A percentile compares a stretch with the other conserved stretches of the same genome.
Conservation (phyloP, 2,113 vertebrate genomes). For the Erythrocercus mccallii region DNA sequence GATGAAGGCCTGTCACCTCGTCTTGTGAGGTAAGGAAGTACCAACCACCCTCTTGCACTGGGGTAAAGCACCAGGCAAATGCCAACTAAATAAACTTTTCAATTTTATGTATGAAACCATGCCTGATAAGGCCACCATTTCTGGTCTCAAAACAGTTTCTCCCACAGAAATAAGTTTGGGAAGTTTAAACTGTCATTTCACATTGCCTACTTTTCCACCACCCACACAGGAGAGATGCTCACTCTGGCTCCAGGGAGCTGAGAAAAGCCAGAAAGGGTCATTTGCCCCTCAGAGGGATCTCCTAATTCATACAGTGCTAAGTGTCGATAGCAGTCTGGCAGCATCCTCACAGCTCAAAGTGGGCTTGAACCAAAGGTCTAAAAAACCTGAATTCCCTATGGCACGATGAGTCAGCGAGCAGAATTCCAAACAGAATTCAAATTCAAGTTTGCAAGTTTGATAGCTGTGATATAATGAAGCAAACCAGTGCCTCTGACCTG, state of each 20-base stretch:
- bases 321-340: neutral
- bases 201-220: neutral
- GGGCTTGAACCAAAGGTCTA: neutral
- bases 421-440: neutral
- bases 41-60: neutral
- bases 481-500: neutral
- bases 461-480: neutral
- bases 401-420: neutral
- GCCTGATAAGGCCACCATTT: neutral
- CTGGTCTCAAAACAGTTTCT: neutral
- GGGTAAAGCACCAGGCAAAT: neutral
- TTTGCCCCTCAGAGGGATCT: neutral
- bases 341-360: neutral
- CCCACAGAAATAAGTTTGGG: neutral
- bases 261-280: neutral
- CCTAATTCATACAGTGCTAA: neutral
- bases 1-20: neutral
- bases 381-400: neutral
- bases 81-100: slow-evolving; percentile 6
- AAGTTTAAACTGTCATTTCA: neutral
- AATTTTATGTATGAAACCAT: neutral
- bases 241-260: neutral
- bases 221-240: neutral
- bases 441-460: neutral
- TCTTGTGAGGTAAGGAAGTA: neutral